Conservation (phyloP, 92 coral and sea anemone genomes). For the Phenganax marumi region DNA sequence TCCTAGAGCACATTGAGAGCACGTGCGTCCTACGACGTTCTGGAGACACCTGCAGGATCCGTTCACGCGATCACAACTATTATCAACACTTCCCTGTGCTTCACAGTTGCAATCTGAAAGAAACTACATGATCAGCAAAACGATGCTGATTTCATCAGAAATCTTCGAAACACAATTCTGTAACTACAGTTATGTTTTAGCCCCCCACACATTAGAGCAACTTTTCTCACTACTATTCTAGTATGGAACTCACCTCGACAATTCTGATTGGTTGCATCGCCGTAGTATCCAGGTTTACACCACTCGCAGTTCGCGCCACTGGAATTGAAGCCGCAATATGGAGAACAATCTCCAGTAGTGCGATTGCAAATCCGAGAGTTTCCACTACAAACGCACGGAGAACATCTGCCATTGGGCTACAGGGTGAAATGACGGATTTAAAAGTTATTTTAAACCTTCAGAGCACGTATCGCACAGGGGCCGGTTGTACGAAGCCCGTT, state of each 20-base stretch:
- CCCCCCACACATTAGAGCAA: too few species aligned
- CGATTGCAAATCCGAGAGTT: constrained; percentile 80
- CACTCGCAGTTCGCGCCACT: constrained; percentile 76
- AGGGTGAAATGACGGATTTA: not conserved
- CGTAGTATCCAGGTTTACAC: constrained; percentile 77
- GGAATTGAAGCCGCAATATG: constrained; percentile 72
- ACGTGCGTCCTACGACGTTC: constrained; percentile 65
- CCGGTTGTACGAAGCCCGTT: too few species aligned
- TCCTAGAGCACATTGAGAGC: constrained; percentile 68
- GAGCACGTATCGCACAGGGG: not conserved
- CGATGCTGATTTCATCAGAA: not conserved
- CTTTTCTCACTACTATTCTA: too few species aligned
- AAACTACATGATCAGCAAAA: not conserved
- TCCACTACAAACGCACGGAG: constrained; percentile 64
- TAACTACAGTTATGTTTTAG: not conserved
- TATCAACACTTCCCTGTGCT: constrained; percentile 56
- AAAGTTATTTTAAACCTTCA: not conserved
- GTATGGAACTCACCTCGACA: constrained; percentile 64
- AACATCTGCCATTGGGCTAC: constrained; percentile 68
- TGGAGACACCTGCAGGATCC: constrained; percentile 77
- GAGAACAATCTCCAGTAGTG: constrained; percentile 79
- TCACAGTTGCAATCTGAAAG: constrained; percentile 77
- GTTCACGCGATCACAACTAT: constrained; percentile 64
- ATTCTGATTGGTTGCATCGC: constrained; percentile 70
- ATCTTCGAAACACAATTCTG: not conserved